Evolutionary conservation across 53 echinoderm and acorn worm species (phyloP).

Genomic region (Stichopus horrens): DNA sequence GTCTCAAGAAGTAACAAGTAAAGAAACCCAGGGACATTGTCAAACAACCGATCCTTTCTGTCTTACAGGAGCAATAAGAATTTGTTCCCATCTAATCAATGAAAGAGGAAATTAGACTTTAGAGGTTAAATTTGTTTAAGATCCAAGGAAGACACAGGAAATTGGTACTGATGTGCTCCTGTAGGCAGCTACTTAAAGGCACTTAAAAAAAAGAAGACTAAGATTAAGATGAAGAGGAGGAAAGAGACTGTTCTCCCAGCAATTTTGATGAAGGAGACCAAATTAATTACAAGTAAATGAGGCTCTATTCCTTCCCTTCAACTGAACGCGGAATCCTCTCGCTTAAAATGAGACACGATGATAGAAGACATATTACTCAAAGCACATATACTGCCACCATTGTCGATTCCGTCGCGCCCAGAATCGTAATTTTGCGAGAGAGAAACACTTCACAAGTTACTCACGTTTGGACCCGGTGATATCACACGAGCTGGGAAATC

Average conservation of each 20-base stretch:
- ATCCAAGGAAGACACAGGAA: constrained; percentile 23
- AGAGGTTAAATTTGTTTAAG: constrained; percentile 44
- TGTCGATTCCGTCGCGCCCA: too few relatives aligned
- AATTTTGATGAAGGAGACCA: not conserved
- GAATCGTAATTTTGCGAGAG: too few relatives aligned
- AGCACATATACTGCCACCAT: too few relatives aligned
- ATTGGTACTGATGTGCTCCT: constrained; percentile 28
- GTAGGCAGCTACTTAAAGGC: constrained; percentile 4
- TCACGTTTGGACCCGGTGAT: too few relatives aligned
- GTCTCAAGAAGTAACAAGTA: not conserved
- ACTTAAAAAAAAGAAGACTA: not conserved
- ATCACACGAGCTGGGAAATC: too few relatives aligned
- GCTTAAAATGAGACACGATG: too few relatives aligned
- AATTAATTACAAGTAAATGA: constrained; percentile 36
- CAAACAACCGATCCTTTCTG: not conserved
- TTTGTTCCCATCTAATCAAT: constrained; percentile 27
- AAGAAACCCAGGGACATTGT: not conserved
- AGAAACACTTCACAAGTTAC: too few relatives aligned
- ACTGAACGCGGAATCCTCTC: not conserved
- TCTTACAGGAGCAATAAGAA: not conserved
- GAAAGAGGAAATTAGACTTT: constrained; percentile 35
- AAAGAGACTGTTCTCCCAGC: not conserved
- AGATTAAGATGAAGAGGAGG: not conserved
- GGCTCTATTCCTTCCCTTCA: constrained; percentile 1
- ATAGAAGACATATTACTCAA: too few relatives aligned